phyloP scores from a whole-genome alignment of 2,113 vertebrate species.

The Pteropus alecto region DNA sequence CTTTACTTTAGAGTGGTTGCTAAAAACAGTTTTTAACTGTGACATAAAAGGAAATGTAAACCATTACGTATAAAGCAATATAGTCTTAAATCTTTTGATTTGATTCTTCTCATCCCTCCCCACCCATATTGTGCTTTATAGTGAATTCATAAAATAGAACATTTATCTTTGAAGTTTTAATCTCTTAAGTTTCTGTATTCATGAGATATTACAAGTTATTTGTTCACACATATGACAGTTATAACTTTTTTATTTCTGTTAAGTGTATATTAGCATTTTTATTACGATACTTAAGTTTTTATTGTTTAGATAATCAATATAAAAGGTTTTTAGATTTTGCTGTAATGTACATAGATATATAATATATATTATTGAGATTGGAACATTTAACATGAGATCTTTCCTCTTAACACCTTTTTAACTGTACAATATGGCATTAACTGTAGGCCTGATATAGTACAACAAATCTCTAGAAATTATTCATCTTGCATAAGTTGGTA shows the following conservation, averaged over 20 bases:
- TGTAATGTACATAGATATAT: neutral
- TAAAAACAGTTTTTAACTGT: slow-evolving; percentile 1
- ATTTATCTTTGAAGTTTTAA: neutral
- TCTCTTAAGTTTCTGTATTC: neutral
- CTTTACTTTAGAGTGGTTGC: slow-evolving; percentile 10
- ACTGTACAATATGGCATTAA: neutral
- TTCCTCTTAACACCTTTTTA: neutral
- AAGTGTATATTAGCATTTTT: neutral
- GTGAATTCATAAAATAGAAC: slow-evolving; percentile 12
- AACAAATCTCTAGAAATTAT: neutral
- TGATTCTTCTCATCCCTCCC: neutral
- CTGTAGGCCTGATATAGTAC: neutral
- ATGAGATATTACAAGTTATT: neutral
- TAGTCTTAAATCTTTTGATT: slow-evolving; percentile 13
- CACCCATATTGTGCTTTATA: neutral
- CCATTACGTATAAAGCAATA: slow-evolving; percentile 32
- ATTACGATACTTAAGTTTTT: neutral
- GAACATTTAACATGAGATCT: neutral
- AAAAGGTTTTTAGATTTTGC: neutral
- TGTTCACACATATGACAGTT: neutral
- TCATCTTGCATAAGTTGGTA: neutral
- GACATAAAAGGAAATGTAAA: slow-evolving; percentile 40
- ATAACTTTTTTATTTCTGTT: neutral
- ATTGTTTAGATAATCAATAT: neutral
- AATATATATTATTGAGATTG: neutral